Conservation (phyloP, 1,140 invertebrate genomes). For the Apis laboriosa region DNA sequence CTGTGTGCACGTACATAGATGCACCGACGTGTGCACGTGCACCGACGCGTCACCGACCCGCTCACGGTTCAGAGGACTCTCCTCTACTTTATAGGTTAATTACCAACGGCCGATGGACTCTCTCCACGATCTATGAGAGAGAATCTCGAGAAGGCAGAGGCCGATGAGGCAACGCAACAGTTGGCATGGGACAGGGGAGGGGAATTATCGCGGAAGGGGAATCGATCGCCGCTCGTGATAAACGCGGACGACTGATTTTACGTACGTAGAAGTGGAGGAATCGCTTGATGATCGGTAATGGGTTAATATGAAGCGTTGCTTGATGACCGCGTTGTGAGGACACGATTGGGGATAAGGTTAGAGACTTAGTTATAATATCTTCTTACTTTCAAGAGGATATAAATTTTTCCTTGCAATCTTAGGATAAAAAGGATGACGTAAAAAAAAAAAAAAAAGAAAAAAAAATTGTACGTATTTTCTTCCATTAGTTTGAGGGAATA, state of each 20-base stretch:
- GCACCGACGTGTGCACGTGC: slow-evolving; percentile 29
- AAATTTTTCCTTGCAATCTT: too few relatives aligned
- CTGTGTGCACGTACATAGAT: slow-evolving; percentile 21
- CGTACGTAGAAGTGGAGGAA: not conserved
- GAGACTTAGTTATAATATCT: too few relatives aligned
- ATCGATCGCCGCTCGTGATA: slow-evolving; percentile 26
- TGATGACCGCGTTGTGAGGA: too few relatives aligned
- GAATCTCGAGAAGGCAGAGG: slow-evolving; percentile 35
- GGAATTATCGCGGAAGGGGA: slow-evolving; percentile 12
- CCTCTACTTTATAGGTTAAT: slow-evolving; percentile 61
- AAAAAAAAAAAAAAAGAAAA: too few relatives aligned
- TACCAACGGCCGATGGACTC: slow-evolving; percentile 46
- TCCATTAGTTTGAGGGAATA: too few relatives aligned
- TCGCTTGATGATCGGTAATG: not conserved
- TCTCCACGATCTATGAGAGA: slow-evolving; percentile 52
- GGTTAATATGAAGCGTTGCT: too few relatives aligned
- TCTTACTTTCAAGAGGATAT: too few relatives aligned
- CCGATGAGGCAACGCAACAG: slow-evolving; percentile 20
- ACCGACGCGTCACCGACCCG: slow-evolving; percentile 11
- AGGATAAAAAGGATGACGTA: too few relatives aligned
- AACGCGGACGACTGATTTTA: not conserved
- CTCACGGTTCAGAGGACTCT: slow-evolving; percentile 23
- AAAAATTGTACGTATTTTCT: too few relatives aligned
- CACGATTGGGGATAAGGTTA: too few relatives aligned
- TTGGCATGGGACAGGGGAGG: not conserved